Evolutionary conservation across 2,888 invertebrate genomes (phyloP), one percentile per base, ranked within the genome.

Genomic region (Taenaris catops): DNA sequence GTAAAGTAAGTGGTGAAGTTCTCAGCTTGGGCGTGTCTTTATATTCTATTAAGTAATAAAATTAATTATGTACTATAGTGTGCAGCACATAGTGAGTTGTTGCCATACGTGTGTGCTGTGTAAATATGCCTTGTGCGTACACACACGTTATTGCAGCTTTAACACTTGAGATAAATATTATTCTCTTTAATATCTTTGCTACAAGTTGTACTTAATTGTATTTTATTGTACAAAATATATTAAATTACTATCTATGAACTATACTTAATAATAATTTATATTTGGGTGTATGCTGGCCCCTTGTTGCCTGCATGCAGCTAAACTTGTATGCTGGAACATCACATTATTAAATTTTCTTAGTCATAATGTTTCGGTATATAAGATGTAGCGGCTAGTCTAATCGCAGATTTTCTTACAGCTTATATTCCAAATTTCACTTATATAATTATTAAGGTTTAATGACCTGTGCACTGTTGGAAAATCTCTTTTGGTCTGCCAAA

Each of bases 211-310:
- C 89, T 90, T 90, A 90, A 89, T 88, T 87, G 83, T 81, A 88
- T 88, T 90, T 88, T 87, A 90, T 89, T 89, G 89, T 91, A 91
- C 90, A 90, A 91, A 90, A 90, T 90, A 89, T 89, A 89, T 88
- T 88, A 89, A 81, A 81, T 78, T 83, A 86, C 76, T 84, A 84
- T 79, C 81, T 84, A 84, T 84, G 64, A 83, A 79, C 78, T 79
- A 81, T 79, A 81, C 55, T 62, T 58, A 80, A 63, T 74, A 66
- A 60, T 76, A 73, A 80, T 75, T 73, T 72, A 78, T 74, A 81
- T 78, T 79, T 81, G 83, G 80, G 74, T 83, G 86, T 80, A 73
- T 83, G 83, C 83, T 74, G 83, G 83, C 80, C 64, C 66, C 53
- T 59, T 56, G 80, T 75, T 76, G 86, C 80, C 84, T 79, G 83